phyloP scores from a whole-genome alignment of 1,140 invertebrate species.

The Zaprionus davidi region DNA sequence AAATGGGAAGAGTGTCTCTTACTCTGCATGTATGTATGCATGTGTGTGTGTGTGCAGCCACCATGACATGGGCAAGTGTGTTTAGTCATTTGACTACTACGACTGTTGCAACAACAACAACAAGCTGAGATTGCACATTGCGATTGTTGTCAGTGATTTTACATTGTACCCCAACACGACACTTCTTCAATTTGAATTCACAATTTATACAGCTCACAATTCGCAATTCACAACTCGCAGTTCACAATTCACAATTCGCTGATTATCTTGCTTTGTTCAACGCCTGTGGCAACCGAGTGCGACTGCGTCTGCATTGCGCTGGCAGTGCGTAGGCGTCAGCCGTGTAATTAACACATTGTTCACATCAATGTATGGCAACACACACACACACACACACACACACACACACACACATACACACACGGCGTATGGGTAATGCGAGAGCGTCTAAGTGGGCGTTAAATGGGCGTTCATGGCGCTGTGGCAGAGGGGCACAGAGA shows the following conservation, averaged over 20 bases:
- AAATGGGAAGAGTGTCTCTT: conserved; percentile 10
- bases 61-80: conserved; percentile 50
- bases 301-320: neutral
- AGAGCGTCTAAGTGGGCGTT: conserved; percentile 64
- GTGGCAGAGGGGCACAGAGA: neutral
- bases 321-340: conserved; percentile 44
- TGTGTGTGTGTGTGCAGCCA: conserved; percentile 30
- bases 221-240: neutral
- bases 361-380: conserved; percentile 20
- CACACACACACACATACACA: neutral
- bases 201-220: conserved; percentile 19
- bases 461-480: conserved; percentile 51
- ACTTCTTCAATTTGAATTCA: conserved; percentile 50
- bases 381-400: neutral
- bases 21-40: conserved; percentile 12
- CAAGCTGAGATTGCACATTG: conserved; percentile 47
- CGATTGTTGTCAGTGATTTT: conserved; percentile 17
- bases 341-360: conserved; percentile 56
- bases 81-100: conserved; percentile 36
- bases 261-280: conserved; percentile 30
- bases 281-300: neutral
- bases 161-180: conserved; percentile 43
- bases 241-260: conserved; percentile 28
- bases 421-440: conserved; percentile 44
- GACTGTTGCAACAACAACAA: conserved; percentile 1